phyloP scores from a whole-genome alignment of 1,140 invertebrate species.

The Harlomillsia oculata region DNA sequence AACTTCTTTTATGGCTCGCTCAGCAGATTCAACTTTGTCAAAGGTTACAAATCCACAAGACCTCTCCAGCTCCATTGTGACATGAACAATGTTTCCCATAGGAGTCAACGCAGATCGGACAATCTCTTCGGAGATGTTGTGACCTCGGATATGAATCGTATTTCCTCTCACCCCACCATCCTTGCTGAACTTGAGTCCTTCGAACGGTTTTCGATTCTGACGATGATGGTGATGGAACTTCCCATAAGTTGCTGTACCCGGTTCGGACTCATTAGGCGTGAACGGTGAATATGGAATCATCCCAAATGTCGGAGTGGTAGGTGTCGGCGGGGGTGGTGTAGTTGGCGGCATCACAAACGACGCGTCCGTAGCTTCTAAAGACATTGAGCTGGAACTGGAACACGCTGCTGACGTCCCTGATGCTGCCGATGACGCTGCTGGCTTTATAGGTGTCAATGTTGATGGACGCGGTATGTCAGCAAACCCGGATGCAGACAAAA shows the following conservation, averaged over 20 bases:
- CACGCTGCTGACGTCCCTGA: neutral
- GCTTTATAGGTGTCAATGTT: neutral
- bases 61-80: conserved; percentile 70
- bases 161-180: conserved; percentile 67
- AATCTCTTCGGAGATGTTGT: conserved; percentile 20
- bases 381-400: neutral
- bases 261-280: neutral
- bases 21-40: conserved; percentile 75
- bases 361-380: no score
- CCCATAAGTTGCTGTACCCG: neutral
- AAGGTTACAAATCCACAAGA: conserved; percentile 83
- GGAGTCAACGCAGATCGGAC: conserved; percentile 15
- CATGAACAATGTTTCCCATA: conserved; percentile 24
- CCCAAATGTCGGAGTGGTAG: neutral
- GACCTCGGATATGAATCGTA: conserved; percentile 69
- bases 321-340: neutral
- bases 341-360: no score
- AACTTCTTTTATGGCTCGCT: conserved; percentile 72
- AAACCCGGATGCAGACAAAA: neutral
- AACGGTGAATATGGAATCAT: neutral
- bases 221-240: no score
- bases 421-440: neutral
- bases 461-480: neutral
- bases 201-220: neutral
- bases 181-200: conserved; percentile 4